Base-by-base conservation (phyloP, 2,888 invertebrate genomes). In the Polietes domitor region DNA sequence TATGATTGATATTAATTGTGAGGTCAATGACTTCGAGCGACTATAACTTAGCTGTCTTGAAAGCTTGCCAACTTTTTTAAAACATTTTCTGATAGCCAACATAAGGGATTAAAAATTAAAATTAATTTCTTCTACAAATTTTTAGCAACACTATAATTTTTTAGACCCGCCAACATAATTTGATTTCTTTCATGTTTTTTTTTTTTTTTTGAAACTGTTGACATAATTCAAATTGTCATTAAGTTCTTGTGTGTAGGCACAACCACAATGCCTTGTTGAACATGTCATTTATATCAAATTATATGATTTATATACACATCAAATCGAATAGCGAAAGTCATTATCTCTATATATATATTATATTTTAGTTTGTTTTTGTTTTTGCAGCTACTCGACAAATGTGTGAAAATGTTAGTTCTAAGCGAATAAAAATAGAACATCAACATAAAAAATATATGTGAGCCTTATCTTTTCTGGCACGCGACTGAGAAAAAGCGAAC, bases 201-300 rank as follows among this genome's bases (percentile, higher is more conserved):
- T n/a, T n/a, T n/a, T n/a, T n/a, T n/a, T 12, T n/a, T 47, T 15
- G 15, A 47, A 47, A 47, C 21, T 4, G n/a, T 21, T 55, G 53
- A 12, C 19, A 55, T 55, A 55, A 17, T 55, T 55, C 15, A 55
- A n/a, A 50, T 9, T 50, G 7, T 19, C 24, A 21, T 37, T n/a
- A n/a, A n/a, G n/a, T n/a, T 55, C 21, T 55, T 19, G 10, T 17
- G 24, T 55, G 24, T 55, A 17, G 21, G 21, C 55, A 55, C 10
- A 2, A n/a, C 28, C 10, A 28, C 28, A 9, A 58, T 53, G 53
- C 24, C 21, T 53, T 58, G 58, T 58, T 58, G 26, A 58, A 58
- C 58, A 58, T 58, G 28, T 58, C 58, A 58, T 58, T 58, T 28
- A 28, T 28, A 58, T 28, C 28, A 58, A 58, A 28, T 58, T 28